phyloP scores from a whole-genome alignment of 1,140 invertebrate genomes.

The Mercenaria mercenaria region DNA sequence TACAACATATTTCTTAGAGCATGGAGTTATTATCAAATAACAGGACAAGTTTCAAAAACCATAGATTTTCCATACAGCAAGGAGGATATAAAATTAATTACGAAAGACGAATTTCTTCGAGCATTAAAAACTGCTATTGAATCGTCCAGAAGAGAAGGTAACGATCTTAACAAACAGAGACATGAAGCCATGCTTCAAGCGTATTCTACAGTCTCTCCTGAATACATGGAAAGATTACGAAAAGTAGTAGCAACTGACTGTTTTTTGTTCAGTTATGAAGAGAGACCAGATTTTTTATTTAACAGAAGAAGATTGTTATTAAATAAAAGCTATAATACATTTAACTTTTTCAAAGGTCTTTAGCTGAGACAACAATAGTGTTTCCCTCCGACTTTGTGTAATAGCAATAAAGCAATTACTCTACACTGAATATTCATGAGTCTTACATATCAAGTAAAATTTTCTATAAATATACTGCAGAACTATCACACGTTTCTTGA shows the following conservation, averaged over 20 bases:
- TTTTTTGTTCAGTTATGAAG: background rate
- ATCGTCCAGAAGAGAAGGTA: too few species aligned
- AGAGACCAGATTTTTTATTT: background rate
- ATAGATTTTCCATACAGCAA: background rate
- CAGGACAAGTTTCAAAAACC: background rate
- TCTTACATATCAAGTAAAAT: too few species aligned
- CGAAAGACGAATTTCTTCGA: background rate
- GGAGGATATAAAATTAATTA: background rate
- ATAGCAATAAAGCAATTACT: too few species aligned
- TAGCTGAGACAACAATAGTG: too few species aligned
- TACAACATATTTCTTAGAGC: background rate
- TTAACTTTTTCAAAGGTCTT: too few species aligned
- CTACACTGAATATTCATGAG: too few species aligned
- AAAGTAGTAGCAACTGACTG: background rate
- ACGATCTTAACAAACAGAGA: background rate
- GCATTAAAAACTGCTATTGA: background rate
- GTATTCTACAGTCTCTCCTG: background rate
- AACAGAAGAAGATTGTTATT: too few species aligned
- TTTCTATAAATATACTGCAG: too few species aligned
- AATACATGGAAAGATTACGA: background rate
- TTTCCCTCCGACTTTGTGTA: too few species aligned
- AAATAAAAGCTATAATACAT: too few species aligned
- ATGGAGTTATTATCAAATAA: background rate
- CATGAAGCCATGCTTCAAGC: background rate
- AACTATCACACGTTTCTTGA: too few species aligned